Base-by-base conservation (phyloP, 2,888 invertebrate genomes). In the Teleiodes luculella region DNA sequence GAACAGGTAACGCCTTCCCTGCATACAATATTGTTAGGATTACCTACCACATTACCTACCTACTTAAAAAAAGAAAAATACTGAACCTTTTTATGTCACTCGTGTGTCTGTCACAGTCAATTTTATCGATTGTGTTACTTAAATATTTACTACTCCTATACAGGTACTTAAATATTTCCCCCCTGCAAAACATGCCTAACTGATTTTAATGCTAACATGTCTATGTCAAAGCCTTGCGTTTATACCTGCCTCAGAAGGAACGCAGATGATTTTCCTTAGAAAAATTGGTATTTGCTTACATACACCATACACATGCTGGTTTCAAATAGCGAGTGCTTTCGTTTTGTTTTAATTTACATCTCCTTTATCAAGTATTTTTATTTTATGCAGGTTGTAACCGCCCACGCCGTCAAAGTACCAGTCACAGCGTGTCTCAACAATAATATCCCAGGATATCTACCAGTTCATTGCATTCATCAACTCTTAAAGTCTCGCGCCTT, bases 391-490 rank as follows among this genome's bases (percentile, higher is more conserved):
- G 96, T 97, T 35, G 97, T 98, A 0, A 97, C 98, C 3, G 93
- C 97, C 0, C 98, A 98, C 83, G 98, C 98, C 0, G 97, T 98
- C 0, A 96, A 97, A 77, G 98, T 99, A 0, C 97, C 98, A 0
- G 98, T 98, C 0, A 99, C 98, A 0, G 93, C 92, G 0, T 94
- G 94, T 69, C 90, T 99, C 16, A 98, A 94, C 82, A 97, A 96
- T 35, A 94, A 94, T 66, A 95, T 97, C 70, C 93, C 95, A 0
- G 97, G 98, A 7, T 98, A 97, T 80, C 83, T 99, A 52, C 98
- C 98, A 0, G 96, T 98, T 13, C 98, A 98, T 80, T 98, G 98
- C 76, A 97, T 98, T 64, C 97, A 98, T 74, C 98, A 98, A 75
- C 86, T 98, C 43, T 87, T 99, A 11, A 98, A 98, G 78, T 97